These are phyloP conservation scores for Heliconius melpomene DNA, from an alignment of 1,140 invertebrate species.

Conservation along the genomic window DNA sequence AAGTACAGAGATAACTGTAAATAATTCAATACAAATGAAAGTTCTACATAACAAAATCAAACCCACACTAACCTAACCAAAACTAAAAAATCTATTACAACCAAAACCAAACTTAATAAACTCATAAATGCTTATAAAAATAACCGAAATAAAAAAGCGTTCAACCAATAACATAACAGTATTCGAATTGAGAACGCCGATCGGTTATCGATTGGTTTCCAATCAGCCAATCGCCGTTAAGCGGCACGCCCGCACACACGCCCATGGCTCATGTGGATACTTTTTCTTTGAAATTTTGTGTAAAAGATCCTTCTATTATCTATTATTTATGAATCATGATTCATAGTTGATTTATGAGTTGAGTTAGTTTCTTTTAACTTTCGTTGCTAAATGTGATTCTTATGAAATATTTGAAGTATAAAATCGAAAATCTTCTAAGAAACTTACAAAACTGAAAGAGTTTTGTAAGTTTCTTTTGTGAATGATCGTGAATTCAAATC, in stretches of 20 bases:
- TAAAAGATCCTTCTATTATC: neutral
- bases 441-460: neutral
- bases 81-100: neutral
- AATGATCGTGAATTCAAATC: neutral
- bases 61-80: neutral
- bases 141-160: constrained; percentile 42
- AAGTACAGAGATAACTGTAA: too few relatives aligned
- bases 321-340: neutral
- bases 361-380: neutral
- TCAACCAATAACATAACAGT: constrained; percentile 44
- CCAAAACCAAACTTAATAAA: neutral
- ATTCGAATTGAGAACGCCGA: constrained; percentile 53
- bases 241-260: constrained; percentile 63
- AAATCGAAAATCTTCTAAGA: too few relatives aligned
- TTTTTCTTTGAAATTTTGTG: neutral
- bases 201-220: constrained; percentile 77
- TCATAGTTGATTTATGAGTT: neutral
- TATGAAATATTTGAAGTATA: neutral
- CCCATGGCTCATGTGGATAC: constrained; percentile 42
- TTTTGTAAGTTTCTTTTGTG: neutral
- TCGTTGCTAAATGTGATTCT: neutral
- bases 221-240: constrained; percentile 66
- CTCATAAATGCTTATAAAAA: constrained; percentile 11
- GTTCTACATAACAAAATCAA: too few relatives aligned
- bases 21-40: too few relatives aligned